These are phyloP conservation scores for Charaxes varanes DNA, from an alignment of 1,140 invertebrate species.

Conservation along the genomic window DNA sequence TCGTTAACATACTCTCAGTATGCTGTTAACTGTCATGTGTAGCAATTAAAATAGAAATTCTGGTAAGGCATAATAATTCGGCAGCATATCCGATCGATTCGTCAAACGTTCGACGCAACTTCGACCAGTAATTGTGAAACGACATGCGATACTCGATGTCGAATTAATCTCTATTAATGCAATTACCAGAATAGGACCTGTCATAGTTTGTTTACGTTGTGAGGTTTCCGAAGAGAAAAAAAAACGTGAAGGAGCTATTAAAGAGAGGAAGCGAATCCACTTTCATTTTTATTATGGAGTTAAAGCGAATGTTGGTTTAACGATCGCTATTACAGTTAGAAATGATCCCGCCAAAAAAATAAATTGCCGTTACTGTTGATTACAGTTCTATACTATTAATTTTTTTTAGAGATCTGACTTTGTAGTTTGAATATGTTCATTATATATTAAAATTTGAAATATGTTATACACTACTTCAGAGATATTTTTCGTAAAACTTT, in stretches of 20 bases:
- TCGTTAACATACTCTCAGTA: too few species aligned
- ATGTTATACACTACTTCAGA: too few species aligned
- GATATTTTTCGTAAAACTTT: too few species aligned
- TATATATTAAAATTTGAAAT: too few species aligned
- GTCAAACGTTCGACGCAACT: not conserved
- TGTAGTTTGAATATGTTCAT: too few species aligned
- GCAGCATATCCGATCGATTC: too few species aligned
- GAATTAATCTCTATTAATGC: not conserved
- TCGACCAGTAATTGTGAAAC: not conserved
- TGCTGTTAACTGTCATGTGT: too few species aligned
- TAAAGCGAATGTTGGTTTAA: not conserved
- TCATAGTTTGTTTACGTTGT: not conserved
- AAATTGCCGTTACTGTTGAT: conserved; percentile 2
- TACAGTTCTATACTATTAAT: too few species aligned
- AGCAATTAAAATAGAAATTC: too few species aligned
- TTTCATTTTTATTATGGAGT: conserved; percentile 14
- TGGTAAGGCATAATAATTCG: too few species aligned
- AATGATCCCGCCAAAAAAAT: not conserved
- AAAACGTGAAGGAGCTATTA: conserved; percentile 9
- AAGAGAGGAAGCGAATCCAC: conserved; percentile 13
- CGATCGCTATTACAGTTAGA: not conserved
- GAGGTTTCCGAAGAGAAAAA: conserved; percentile 10
- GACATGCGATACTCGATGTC: not conserved
- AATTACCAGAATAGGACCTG: conserved; percentile 4
- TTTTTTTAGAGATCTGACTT: too few species aligned